phyloP scores from a whole-genome alignment of 1,140 invertebrate species.

The Orussus abietinus region DNA sequence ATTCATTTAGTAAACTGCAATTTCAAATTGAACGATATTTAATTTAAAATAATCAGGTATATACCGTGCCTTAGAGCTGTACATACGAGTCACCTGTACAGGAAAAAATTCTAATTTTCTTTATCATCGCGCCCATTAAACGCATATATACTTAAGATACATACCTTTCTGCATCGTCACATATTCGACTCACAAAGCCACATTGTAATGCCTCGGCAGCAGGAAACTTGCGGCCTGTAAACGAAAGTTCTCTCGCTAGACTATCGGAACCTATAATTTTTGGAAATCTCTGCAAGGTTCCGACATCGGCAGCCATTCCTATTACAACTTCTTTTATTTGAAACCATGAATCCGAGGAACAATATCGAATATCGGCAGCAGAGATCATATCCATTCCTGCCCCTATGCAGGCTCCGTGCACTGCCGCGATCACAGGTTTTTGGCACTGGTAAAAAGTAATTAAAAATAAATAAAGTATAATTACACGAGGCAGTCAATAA shows the following conservation, averaged over 20 bases:
- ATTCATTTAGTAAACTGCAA: constrained; percentile 65
- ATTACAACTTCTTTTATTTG: constrained; percentile 83
- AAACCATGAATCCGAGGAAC: constrained; percentile 87
- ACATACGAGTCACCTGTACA: constrained; percentile 1
- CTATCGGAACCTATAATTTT: constrained; percentile 88
- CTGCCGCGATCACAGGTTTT: constrained; percentile 87
- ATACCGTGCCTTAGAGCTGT: too few relatives aligned
- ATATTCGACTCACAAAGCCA: constrained; percentile 75
- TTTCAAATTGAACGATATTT: too few relatives aligned
- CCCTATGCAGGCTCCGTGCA: constrained; percentile 88
- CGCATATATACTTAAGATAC: constrained; percentile 15
- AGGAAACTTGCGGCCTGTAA: constrained; percentile 78
- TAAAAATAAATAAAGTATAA: constrained; percentile 11
- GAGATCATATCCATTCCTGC: constrained; percentile 84
- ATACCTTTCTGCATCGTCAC: constrained; percentile 67
- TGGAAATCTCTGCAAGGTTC: constrained; percentile 89
- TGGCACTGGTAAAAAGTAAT: constrained; percentile 56
- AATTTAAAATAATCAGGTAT: too few relatives aligned
- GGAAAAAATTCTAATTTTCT: background rate
- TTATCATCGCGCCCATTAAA: too few relatives aligned
- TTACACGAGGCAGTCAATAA: constrained; percentile 7
- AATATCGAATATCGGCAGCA: constrained; percentile 89
- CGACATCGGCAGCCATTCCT: constrained; percentile 93
- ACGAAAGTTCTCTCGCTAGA: constrained; percentile 80
- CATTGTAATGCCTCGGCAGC: constrained; percentile 73